Evolutionary conservation across 92 coral and sea anemone genomes (phyloP).

Genomic region (Palythoa caribaeorum): DNA sequence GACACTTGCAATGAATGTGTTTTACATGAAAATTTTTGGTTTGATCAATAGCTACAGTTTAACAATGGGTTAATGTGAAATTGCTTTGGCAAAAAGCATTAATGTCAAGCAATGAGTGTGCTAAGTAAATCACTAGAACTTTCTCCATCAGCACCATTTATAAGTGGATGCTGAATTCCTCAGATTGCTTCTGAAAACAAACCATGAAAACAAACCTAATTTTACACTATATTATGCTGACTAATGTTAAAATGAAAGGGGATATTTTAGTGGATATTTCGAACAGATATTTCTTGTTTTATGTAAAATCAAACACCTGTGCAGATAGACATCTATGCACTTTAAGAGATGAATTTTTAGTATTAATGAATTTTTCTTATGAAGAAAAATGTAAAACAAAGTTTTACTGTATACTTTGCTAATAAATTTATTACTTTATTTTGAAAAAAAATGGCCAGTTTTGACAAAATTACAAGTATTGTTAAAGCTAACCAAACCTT

Average conservation of each 20-base stretch:
- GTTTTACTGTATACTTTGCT: not conserved
- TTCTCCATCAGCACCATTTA: not conserved
- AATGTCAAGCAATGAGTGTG: not conserved
- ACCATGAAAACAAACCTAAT: not conserved
- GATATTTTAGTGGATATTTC: constrained; percentile 2
- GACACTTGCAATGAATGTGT: not conserved
- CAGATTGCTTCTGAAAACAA: not conserved
- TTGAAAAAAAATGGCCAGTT: constrained; percentile 1
- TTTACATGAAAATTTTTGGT: not conserved
- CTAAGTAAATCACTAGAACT: not conserved
- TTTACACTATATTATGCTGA: not conserved
- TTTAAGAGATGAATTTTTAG: constrained; percentile 5
- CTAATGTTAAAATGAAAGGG: not conserved
- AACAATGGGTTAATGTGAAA: not conserved
- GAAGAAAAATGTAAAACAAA: not conserved
- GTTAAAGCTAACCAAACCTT: constrained; percentile 3
- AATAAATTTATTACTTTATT: not conserved
- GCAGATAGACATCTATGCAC: constrained; percentile 6
- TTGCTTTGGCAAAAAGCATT: not conserved
- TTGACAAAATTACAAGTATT: constrained; percentile 5
- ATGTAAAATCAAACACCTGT: not conserved
- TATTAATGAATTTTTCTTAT: constrained; percentile 3
- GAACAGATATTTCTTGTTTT: not conserved
- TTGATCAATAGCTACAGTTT: not conserved
- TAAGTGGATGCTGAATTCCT: not conserved